phyloP scores from a whole-genome alignment of 2,113 vertebrate genomes.

The Alligator mississippiensis region DNA sequence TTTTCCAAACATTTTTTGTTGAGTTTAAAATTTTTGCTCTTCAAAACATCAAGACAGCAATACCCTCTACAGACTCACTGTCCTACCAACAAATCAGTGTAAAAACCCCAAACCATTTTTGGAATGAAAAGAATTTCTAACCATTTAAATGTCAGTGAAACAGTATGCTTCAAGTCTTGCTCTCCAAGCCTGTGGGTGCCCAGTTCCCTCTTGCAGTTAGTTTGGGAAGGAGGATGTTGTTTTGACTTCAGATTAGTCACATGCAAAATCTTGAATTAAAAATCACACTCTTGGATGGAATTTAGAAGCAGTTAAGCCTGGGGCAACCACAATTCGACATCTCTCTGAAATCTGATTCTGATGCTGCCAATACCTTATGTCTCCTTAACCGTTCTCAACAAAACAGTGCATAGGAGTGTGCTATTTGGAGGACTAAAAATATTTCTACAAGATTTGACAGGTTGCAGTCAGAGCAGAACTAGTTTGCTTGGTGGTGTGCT shows the following conservation, averaged over 20 bases:
- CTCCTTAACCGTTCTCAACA: too few species aligned
- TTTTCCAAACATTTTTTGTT: conserved; percentile 45
- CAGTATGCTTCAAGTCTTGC: not conserved
- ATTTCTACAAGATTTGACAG: too few species aligned
- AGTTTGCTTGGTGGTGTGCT: fast-evolving
- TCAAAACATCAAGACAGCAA: conserved; percentile 10
- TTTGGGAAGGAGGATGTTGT: not conserved
- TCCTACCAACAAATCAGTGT: conserved; percentile 32
- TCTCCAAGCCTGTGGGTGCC: not conserved
- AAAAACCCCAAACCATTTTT: conserved; percentile 19
- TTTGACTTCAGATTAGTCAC: not conserved
- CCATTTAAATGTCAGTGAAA: not conserved
- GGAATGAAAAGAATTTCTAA: conserved; percentile 1
- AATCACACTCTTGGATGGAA: not conserved
- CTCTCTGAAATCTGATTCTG: too few species aligned
- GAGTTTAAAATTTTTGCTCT: not conserved
- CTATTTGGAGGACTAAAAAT: too few species aligned
- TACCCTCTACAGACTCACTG: conserved; percentile 1
- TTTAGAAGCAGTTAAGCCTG: not conserved
- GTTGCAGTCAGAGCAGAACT: not conserved
- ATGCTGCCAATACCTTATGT: too few species aligned
- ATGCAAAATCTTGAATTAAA: conserved; percentile 1
- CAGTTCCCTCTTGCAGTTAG: not conserved
- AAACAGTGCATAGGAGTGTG: too few species aligned
- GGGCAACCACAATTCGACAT: not conserved